phyloP scores from a whole-genome alignment of 2,797 vertebrate genomes.

The Cyprinodon diabolis region DNA sequence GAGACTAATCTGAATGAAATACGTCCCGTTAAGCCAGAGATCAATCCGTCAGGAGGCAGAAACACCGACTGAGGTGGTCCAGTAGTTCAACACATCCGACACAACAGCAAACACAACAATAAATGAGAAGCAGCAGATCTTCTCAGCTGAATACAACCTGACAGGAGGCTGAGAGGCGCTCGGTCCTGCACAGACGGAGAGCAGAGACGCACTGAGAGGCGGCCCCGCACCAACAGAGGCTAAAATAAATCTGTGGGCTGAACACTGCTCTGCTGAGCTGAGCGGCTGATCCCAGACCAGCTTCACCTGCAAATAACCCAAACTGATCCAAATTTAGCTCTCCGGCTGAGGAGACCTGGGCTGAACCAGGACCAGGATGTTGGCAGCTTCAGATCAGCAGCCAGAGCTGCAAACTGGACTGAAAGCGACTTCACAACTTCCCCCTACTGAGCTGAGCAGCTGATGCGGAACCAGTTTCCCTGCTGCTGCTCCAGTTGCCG shows the following conservation, averaged over 20 bases:
- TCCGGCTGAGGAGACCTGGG: background rate
- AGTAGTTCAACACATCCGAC: background rate
- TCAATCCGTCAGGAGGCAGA: background rate
- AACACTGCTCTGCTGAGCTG: background rate
- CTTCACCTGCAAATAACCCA: background rate
- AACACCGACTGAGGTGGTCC: slow-evolving; percentile 14
- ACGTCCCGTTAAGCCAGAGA: background rate
- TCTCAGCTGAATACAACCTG: slow-evolving; percentile 71
- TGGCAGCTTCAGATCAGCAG: background rate
- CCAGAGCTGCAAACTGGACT: slow-evolving; percentile 20
- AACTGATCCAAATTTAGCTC: slow-evolving; percentile 2
- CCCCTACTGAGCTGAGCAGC: background rate
- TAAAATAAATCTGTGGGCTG: background rate
- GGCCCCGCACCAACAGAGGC: slow-evolving; percentile 24
- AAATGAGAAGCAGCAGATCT: background rate
- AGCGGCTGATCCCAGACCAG: slow-evolving; percentile 23
- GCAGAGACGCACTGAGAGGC: slow-evolving; percentile 15
- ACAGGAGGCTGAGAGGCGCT: slow-evolving; percentile 24
- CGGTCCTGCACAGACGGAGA: slow-evolving; percentile 34
- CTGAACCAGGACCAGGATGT: background rate
- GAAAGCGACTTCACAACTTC: background rate
- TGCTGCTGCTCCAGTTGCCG: background rate
- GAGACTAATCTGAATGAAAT: background rate
- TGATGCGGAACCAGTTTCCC: background rate
- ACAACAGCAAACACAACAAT: slow-evolving; percentile 1